Conservation (phyloP, 2,797 vertebrate genomes). For the Potorous gilbertii region DNA sequence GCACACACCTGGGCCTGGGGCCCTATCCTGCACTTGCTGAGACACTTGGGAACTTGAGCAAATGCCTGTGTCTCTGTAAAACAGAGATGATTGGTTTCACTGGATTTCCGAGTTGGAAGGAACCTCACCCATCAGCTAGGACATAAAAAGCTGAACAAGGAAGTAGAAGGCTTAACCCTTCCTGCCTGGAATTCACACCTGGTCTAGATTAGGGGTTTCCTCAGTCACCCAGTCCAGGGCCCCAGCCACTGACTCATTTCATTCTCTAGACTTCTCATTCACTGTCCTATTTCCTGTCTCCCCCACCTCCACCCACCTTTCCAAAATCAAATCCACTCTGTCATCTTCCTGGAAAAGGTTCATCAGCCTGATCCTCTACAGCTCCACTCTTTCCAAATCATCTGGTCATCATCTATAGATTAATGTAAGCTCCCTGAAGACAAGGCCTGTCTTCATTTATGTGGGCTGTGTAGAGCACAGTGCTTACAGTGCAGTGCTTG, state of each 20-base stretch:
- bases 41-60: not conserved
- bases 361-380: not conserved
- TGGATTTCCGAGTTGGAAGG: not conserved
- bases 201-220: not conserved
- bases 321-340: not conserved
- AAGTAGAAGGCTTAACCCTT: not conserved
- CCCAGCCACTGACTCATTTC: not conserved
- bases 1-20: not conserved
- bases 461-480: not conserved
- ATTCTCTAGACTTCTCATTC: not conserved
- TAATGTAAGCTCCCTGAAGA: not conserved
- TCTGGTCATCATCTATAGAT: too few species aligned
- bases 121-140: not conserved
- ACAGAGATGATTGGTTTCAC: not conserved
- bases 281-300: not conserved
- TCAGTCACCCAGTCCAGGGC: not conserved
- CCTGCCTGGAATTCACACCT: not conserved
- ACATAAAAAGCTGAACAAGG: not conserved
- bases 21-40: not conserved
- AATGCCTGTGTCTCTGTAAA: not conserved
- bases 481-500: not conserved
- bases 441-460: not conserved
- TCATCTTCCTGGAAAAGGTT: not conserved
- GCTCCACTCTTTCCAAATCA: too few species aligned
- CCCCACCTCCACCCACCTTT: accelerated